These are phyloP conservation scores for Petromus typicus DNA, from an alignment of 2,113 vertebrate genomes.

Conservation along the genomic window DNA sequence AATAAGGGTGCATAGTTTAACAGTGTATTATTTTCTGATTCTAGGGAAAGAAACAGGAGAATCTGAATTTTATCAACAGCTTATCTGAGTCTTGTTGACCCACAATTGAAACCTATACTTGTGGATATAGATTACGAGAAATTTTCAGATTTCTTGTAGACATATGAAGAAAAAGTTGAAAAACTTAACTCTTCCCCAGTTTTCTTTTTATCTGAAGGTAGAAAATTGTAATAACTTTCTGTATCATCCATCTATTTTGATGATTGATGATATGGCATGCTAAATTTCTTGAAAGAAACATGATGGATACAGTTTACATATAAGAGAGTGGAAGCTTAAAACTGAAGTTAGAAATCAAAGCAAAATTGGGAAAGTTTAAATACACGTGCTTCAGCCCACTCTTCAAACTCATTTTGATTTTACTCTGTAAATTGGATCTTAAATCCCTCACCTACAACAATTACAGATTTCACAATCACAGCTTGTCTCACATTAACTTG, in stretches of 20 bases:
- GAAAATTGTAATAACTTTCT: background rate
- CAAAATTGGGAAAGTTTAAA: background rate
- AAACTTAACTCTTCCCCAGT: background rate
- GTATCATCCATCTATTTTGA: constrained; percentile 46
- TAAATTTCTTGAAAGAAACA: constrained; percentile 15
- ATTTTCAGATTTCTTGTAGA: background rate
- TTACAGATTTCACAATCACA: constrained; percentile 20
- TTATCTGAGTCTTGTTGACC: constrained; percentile 1
- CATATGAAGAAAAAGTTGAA: background rate
- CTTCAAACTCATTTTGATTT: constrained; percentile 35
- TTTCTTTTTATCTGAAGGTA: constrained; percentile 45
- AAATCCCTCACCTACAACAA: background rate
- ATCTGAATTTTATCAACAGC: background rate
- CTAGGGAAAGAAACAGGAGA: background rate
- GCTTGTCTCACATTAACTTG: constrained; percentile 10
- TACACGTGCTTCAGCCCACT: background rate
- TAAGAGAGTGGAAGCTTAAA: background rate
- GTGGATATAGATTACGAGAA: background rate
- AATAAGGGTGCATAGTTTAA: background rate
- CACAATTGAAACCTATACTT: background rate
- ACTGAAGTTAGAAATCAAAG: constrained; percentile 21
- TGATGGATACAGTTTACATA: background rate
- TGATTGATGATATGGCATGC: constrained; percentile 1
- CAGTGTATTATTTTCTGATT: background rate
- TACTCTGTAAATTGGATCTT: constrained; percentile 3